Evolutionary conservation across 2,113 vertebrate species (phyloP), one percentile per base, ranked within the genome.

Genomic region (Acinonyx jubatus): DNA sequence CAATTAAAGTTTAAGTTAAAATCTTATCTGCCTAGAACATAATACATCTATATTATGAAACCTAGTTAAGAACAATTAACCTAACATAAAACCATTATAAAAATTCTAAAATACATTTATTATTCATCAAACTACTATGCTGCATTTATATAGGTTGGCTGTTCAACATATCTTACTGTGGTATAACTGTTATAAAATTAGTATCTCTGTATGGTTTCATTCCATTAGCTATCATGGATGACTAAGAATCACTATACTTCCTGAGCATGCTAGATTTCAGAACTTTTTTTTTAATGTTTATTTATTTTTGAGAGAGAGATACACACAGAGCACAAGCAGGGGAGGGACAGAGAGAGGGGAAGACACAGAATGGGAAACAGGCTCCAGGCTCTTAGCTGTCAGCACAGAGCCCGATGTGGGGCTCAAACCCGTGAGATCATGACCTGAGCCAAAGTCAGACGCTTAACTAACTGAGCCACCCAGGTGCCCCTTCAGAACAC

Each of bases 1-100:
- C 25, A 86, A 96, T 86, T 50, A 38, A 90, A 87, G 25, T 87
- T 65, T 82, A 71, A 85, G 10, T 94, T 93, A 92, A 93, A 96
- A 87, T 92, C 78, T n/a, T 85, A 83, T 86, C 19, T 96, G 69
- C 7, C 45, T 36, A 87, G 4, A 18, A 50, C 1, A 97, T 36
- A 82, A 29, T n/a, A 27, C 5, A 84, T 61, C 18, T 89, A 4
- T 81, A 89, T 52, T 31, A 92, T 73, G 23, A 94, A 52, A 88
- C 21, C 18, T 27, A 61, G 41, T 84, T 74, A 96, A 65, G n/a
- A 45, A 89, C 0, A 89, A 86, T 78, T 45, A 91, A 31, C 7
- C 45, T 61, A 84, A 84, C 21, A 93, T 10, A 81, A 55, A 27
- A 81, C 3, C 57, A 23, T 61, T 61, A 61, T 23, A 61, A 80